Evolutionary conservation across 2,888 invertebrate genomes (phyloP), one percentile per base, ranked within the genome.

Genomic region (Hyposoter didymator): DNA sequence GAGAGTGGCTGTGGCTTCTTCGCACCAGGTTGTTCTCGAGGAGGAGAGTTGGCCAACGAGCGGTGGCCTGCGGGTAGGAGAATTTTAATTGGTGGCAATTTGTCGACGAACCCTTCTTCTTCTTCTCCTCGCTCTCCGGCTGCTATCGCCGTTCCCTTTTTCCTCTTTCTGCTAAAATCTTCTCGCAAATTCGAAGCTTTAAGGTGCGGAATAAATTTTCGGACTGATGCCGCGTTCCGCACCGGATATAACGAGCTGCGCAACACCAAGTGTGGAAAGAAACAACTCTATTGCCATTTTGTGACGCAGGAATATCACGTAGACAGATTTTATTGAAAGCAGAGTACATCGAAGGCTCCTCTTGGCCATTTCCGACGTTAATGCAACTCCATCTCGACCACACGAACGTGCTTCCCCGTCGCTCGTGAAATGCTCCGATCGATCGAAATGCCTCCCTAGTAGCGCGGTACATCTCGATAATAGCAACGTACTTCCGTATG

Each of bases 21-120:
- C 80, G 72, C 74, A 62, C 81, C 80, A 72, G 82, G 82, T 84
- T 86, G 78, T 74, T 59, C 74, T 78, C 79, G 80, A 78, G 81
- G 76, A 84, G 82, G 79, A 81, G 76, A 84, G 86, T 90, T 45
- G 19, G 72, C 76, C 49, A 79, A 59, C 76, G 81, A 64, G 47
- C 79, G 73, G 47, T 66, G 52, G 80, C 82, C 88, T 82, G 85
- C 82, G 82, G 88, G 86, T 83, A 87, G 80, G 89, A 89, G 91
- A 91, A 91, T 92, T 91, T 91, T 91, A 91, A 91, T 92, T 91
- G 91, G 90, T 87, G 87, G 87, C 90, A 90, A 91, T 91, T 91
- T 91, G 90, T 91, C 91, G 86, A 72, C 80, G 81, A 49, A 70
- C 81, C 74, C 73, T 81, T 73, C 80, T 76, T 52, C 47, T 59